Conservation (phyloP, 2,888 invertebrate species). For the Fissipunctia ypsillon region DNA sequence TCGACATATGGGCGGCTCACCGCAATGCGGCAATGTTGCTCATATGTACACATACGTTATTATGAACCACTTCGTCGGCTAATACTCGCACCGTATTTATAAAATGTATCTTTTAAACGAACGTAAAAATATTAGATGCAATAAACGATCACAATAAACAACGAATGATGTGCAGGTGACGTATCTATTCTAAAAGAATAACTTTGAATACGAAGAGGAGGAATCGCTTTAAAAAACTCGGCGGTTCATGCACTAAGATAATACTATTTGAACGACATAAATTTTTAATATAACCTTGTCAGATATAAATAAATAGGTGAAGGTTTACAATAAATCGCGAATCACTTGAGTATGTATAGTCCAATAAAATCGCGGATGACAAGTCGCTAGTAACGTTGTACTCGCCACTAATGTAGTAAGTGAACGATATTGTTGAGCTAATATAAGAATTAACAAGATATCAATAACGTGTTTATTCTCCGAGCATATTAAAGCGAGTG, state of each 20-base stretch:
- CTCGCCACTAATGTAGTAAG: constrained; percentile 48
- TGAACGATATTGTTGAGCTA: constrained; percentile 56
- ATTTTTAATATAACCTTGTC: constrained; percentile 49
- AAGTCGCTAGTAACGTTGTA: constrained; percentile 40
- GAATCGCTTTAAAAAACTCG: neutral
- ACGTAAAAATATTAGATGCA: constrained; percentile 59
- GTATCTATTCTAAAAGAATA: constrained; percentile 37
- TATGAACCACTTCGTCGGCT: constrained; percentile 81
- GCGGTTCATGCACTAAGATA: neutral
- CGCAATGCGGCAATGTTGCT: constrained; percentile 88
- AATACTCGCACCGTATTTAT: constrained; percentile 80
- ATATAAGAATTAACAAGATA: constrained; percentile 64
- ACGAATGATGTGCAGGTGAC: constrained; percentile 47
- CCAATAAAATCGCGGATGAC: constrained; percentile 25
- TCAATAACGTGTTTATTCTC: constrained; percentile 61
- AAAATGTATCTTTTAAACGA: constrained; percentile 69
- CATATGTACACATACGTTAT: constrained; percentile 85
- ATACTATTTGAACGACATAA: constrained; percentile 30
- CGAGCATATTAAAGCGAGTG: constrained; percentile 59
- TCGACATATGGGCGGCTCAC: constrained; percentile 86
- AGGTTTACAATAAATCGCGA: constrained; percentile 39
- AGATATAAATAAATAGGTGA: constrained; percentile 54
- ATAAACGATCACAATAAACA: constrained; percentile 54
- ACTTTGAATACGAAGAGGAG: constrained; percentile 12
- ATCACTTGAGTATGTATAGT: constrained; percentile 24